Evolutionary conservation across 2,113 vertebrate genomes (phyloP), one percentile per base, ranked within the genome.

Genomic region (Struthidea cinerea): DNA sequence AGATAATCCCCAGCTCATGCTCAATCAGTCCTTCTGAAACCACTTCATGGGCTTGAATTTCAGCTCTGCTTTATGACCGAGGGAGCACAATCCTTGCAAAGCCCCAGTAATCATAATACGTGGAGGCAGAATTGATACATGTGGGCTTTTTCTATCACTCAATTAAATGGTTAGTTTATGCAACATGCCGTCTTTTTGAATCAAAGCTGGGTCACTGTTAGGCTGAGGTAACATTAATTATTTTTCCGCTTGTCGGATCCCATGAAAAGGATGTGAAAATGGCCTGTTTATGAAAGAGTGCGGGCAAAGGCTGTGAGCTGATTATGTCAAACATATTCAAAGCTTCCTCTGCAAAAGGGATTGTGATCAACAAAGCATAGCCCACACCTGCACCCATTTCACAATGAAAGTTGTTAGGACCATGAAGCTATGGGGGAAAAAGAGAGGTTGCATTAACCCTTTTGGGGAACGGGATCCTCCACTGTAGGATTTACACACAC

Each of bases 221-320:
- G 99, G 99, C 99, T 98, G 98, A 99, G 99, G 98, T 99, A 99
- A 99, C 99, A 98, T 99, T 99, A 99, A 99, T 99, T 99, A 99
- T 99, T 99, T 99, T 99, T 99, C 99, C 99, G 99, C 99, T 98
- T 99, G 99, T 99, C 99, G 90, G 98, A 99, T 99, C 98, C 98
- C 98, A 99, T 99, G 99, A 99, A 98, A 98, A 97, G 98, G 97
- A 97, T 95, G 97, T 98, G 98, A 98, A 98, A 98, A 98, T 94
- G 97, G 98, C 98, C 98, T 98, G 98, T 97, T 98, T 98, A 98
- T 98, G 97, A 97, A 98, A 98, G 97, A 98, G 97, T 96, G 95
- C 96, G 96, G 98, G 98, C 98, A 97, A 97, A 98, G 98, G 98
- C 98, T 98, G 98, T 98, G 99, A 98, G 98, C 98, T 99, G 99